These are phyloP conservation scores for Geotrupes spiniger DNA, from an alignment of 2,888 invertebrate genomes.

Conservation along the genomic window DNA sequence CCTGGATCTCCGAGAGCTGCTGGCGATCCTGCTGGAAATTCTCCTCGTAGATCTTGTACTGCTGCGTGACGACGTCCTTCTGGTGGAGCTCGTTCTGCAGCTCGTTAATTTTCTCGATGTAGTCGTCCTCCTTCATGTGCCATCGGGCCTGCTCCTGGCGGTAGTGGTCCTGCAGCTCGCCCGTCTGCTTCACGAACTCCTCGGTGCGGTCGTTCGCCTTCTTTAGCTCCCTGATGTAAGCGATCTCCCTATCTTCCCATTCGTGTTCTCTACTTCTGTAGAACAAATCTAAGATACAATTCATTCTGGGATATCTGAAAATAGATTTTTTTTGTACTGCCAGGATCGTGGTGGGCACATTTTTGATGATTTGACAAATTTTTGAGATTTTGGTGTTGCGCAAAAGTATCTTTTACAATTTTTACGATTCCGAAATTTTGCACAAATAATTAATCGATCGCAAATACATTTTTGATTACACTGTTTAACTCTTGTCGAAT, in stretches of 20 bases:
- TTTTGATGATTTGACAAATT: no score
- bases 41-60: slow-evolving; percentile 20
- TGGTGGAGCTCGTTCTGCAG: slow-evolving; percentile 18
- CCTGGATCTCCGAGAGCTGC: slow-evolving; percentile 17
- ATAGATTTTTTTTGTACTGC: no score
- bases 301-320: slow-evolving; percentile 2
- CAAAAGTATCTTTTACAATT: no score
- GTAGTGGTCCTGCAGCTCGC: slow-evolving; percentile 14
- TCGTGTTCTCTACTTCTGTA: neutral
- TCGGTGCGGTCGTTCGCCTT: neutral
- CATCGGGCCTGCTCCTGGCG: slow-evolving; percentile 13
- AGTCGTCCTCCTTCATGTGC: slow-evolving; percentile 16
- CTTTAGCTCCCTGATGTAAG: slow-evolving; percentile 9
- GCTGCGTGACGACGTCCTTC: slow-evolving; percentile 20
- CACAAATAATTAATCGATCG: no score
- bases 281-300: slow-evolving; percentile 2
- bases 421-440: no score
- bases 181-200: neutral
- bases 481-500: no score
- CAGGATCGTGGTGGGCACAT: no score
- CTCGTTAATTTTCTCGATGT: slow-evolving; percentile 15
- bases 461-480: no score
- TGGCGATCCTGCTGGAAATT: slow-evolving; percentile 20
- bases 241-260: slow-evolving; percentile 7
- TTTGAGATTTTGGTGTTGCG: no score